Conservation (phyloP, 2,797 vertebrate genomes). For the Philypnodon macrostomus region DNA sequence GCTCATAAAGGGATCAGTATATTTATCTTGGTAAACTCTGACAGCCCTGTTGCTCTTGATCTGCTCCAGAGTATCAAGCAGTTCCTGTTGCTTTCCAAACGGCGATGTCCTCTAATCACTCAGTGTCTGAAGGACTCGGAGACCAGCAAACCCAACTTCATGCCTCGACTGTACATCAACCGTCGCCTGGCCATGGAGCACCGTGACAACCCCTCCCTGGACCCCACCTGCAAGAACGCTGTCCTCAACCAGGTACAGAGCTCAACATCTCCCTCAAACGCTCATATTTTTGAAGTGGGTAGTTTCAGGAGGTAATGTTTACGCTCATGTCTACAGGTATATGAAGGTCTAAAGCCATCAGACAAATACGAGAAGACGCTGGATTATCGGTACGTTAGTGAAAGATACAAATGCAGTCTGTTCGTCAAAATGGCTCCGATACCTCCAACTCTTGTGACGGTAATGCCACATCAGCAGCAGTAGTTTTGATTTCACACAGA, state of each 20-base stretch:
- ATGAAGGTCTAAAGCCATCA: constrained; percentile 93
- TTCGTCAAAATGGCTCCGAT: background rate
- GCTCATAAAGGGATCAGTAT: too few species aligned
- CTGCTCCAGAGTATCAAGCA: constrained; percentile 88
- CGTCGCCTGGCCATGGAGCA: constrained; percentile 97
- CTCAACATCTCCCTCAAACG: too few species aligned
- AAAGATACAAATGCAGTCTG: background rate
- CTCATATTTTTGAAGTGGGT: too few species aligned
- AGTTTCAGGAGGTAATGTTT: too few species aligned
- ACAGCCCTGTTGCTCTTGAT: constrained; percentile 13
- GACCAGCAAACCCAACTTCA: constrained; percentile 94
- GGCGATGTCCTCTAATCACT: constrained; percentile 88
- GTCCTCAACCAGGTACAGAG: constrained; percentile 92
- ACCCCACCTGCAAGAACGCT: constrained; percentile 88
- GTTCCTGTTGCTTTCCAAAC: constrained; percentile 92
- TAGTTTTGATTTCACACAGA: too few species aligned
- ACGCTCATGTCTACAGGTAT: constrained; percentile 78
- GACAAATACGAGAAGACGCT: constrained; percentile 95
- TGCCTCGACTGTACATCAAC: constrained; percentile 97
- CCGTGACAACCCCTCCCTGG: constrained; percentile 88
- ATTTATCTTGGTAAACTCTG: too few species aligned
- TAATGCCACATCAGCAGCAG: too few species aligned
- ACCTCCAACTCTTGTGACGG: too few species aligned
- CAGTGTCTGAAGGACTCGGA: constrained; percentile 97
- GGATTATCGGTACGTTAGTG: constrained; percentile 86